Evolutionary conservation across 2,113 vertebrate species (phyloP).

Genomic region (Tiliqua scincoides): DNA sequence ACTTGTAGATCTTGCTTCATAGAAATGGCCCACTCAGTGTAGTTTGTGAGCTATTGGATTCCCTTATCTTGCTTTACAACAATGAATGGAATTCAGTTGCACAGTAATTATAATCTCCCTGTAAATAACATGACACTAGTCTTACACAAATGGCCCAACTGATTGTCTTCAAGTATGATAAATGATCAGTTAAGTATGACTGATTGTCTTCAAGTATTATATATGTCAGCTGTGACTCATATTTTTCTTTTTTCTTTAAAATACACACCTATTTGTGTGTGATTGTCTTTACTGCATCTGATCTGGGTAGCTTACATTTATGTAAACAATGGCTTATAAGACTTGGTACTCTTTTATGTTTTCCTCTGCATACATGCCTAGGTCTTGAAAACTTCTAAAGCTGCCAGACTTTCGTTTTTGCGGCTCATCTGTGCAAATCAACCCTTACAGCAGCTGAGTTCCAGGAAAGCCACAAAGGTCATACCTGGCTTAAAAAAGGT

Average conservation of each 20-base stretch:
- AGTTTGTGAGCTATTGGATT: constrained; percentile 31
- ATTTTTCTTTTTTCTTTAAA: neutral
- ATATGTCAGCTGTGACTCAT: neutral
- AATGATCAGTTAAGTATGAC: too few species aligned
- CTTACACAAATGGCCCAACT: neutral
- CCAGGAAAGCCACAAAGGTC: too few species aligned
- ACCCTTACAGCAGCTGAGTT: too few species aligned
- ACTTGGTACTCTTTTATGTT: too few species aligned
- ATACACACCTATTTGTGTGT: too few species aligned
- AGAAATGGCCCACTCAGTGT: constrained; percentile 25
- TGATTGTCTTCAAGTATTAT: too few species aligned
- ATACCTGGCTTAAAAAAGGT: too few species aligned
- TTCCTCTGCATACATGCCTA: neutral
- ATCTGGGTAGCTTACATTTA: too few species aligned
- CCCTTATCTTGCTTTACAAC: constrained; percentile 33
- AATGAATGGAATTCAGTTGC: constrained; percentile 17
- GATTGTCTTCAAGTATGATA: too few species aligned
- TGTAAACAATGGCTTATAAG: too few species aligned
- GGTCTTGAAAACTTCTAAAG: neutral
- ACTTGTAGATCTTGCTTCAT: constrained; percentile 13
- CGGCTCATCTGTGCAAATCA: neutral
- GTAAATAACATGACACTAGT: neutral
- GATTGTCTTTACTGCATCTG: too few species aligned
- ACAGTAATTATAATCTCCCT: neutral
- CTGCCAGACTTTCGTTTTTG: too few species aligned